Evolutionary conservation across 2,113 vertebrate genomes (phyloP).

Genomic region (Proteles cristata): DNA sequence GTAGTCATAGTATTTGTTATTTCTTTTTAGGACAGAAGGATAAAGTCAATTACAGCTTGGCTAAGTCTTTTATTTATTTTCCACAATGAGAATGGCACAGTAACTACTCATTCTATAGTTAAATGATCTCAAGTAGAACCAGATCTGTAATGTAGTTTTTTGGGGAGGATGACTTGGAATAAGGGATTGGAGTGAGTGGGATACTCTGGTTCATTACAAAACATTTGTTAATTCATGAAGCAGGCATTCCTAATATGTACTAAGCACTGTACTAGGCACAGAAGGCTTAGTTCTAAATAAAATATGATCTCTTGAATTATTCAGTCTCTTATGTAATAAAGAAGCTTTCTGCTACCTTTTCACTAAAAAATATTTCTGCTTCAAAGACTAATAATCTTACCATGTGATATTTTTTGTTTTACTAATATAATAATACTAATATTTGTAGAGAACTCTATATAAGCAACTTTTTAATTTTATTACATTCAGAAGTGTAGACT

Average conservation of each 20-base stretch:
- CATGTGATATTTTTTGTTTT: slow-evolving; percentile 32
- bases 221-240: slow-evolving; percentile 42
- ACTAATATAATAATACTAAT: background rate
- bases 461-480: slow-evolving; percentile 60
- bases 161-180: background rate
- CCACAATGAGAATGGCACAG: background rate
- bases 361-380: slow-evolving; percentile 21
- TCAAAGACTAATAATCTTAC: slow-evolving; percentile 18
- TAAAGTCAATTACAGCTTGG: background rate
- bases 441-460: slow-evolving; percentile 33
- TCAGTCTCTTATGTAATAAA: slow-evolving; percentile 1
- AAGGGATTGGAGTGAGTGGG: background rate
- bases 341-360: slow-evolving; percentile 40
- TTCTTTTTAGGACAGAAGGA: slow-evolving; percentile 40
- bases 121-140: slow-evolving; percentile 31
- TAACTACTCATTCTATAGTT: slow-evolving; percentile 16
- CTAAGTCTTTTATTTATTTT: slow-evolving; percentile 11
- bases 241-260: background rate
- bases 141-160: slow-evolving; percentile 8
- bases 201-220: background rate
- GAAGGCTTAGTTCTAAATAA: slow-evolving; percentile 13
- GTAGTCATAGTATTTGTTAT: background rate
- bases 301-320: background rate
- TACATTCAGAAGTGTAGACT: slow-evolving; percentile 39
- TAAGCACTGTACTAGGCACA: background rate